Evolutionary conservation across 2,888 invertebrate genomes (phyloP).

Genomic region (Nipponacmea schrenckii): DNA sequence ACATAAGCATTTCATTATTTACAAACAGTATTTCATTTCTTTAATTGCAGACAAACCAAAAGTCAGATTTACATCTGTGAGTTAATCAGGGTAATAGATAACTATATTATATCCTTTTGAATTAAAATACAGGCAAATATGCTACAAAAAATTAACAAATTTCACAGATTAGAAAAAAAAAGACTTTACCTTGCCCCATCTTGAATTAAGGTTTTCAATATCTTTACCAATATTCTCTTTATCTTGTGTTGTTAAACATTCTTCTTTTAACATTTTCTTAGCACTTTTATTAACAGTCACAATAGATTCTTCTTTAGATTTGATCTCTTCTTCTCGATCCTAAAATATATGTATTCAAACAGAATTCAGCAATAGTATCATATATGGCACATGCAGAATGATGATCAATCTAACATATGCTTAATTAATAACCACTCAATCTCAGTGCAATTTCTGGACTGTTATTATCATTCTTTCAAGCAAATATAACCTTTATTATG

Average conservation of each 20-base stretch:
- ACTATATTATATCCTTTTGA: too few species aligned
- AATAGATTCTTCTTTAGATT: constrained; percentile 48
- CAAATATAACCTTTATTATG: too few species aligned
- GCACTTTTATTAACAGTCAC: constrained; percentile 53
- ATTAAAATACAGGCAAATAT: too few species aligned
- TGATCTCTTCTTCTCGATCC: constrained; percentile 62
- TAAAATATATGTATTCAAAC: constrained; percentile 23
- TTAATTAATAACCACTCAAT: too few species aligned
- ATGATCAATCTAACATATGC: too few species aligned
- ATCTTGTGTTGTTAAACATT: constrained; percentile 46
- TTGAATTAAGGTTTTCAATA: constrained; percentile 53
- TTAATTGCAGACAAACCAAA: neutral
- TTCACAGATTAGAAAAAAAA: too few species aligned
- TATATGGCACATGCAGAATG: too few species aligned
- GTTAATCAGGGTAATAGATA: neutral
- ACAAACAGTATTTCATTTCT: too few species aligned
- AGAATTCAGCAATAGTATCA: neutral
- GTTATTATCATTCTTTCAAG: too few species aligned
- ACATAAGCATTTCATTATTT: too few species aligned
- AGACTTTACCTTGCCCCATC: constrained; percentile 53
- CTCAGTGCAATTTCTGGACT: too few species aligned
- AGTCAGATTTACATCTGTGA: neutral
- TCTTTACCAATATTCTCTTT: constrained; percentile 58
- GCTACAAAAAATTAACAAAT: too few species aligned
- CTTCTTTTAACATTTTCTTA: constrained; percentile 45